These are phyloP conservation scores for Parotia lawesii DNA, from an alignment of 2,113 vertebrate species.

Conservation along the genomic window DNA sequence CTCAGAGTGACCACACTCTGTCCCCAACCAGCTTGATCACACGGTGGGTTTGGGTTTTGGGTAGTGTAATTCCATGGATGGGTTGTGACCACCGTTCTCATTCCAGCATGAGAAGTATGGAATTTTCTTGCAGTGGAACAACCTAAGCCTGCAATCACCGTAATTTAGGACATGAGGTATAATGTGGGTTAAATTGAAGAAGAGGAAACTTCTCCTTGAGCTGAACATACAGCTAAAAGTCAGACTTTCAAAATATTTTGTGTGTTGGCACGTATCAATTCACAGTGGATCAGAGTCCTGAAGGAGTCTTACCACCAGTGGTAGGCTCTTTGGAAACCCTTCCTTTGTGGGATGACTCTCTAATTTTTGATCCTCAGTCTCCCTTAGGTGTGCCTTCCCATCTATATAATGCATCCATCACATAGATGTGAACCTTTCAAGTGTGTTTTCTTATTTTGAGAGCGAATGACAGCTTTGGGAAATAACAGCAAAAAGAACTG, in stretches of 20 bases:
- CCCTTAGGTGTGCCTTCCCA: background rate
- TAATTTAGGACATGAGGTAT: background rate
- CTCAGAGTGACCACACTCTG: background rate
- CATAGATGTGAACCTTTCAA: background rate
- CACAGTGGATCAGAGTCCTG: background rate
- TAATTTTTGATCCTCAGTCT: background rate
- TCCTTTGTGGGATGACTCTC: background rate
- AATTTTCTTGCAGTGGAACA: background rate
- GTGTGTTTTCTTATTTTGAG: background rate
- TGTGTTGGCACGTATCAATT: background rate
- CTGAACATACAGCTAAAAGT: background rate
- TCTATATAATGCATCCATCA: background rate
- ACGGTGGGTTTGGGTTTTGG: slow-evolving; percentile 61
- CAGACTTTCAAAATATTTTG: background rate
- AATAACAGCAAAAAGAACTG: background rate
- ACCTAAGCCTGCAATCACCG: background rate
- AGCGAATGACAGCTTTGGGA: slow-evolving; percentile 8
- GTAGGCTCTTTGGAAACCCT: background rate
- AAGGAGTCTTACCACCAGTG: background rate
- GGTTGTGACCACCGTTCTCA: background rate
- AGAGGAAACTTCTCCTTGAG: background rate
- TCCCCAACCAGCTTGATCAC: slow-evolving; percentile 66
- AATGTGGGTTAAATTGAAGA: background rate
- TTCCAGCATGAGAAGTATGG: background rate
- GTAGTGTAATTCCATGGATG: background rate